Evolutionary conservation across 2,113 vertebrate genomes (phyloP).

Genomic region (Eudyptes chrysolophus): DNA sequence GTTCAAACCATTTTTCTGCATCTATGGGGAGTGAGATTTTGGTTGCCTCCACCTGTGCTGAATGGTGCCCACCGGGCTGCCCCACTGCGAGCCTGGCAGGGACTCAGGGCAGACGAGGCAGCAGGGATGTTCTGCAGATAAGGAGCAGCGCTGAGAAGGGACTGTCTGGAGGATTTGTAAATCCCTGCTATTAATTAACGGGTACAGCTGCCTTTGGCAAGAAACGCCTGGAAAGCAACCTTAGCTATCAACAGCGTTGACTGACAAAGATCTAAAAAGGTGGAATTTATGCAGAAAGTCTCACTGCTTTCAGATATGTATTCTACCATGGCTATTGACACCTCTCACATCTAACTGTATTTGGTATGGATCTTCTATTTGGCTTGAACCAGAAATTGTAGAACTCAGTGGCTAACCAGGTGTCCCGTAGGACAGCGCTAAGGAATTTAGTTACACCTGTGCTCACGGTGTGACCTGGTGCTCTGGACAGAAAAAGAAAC

Average conservation of each 20-base stretch:
- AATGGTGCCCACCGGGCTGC: background rate
- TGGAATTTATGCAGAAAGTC: background rate
- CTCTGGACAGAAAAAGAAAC: background rate
- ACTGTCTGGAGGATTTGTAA: background rate
- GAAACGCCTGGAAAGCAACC: background rate
- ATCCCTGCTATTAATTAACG: background rate
- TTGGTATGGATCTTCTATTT: background rate
- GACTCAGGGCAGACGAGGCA: background rate
- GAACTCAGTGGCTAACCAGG: background rate
- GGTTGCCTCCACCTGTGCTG: background rate
- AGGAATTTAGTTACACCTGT: background rate
- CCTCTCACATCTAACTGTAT: background rate
- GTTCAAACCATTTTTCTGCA: background rate
- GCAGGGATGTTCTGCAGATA: background rate
- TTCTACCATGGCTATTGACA: background rate
- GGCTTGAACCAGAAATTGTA: background rate
- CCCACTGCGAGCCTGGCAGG: background rate
- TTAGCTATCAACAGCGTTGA: background rate
- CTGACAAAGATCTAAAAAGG: background rate
- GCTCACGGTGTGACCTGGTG: background rate
- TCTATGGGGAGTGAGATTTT: background rate
- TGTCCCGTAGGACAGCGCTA: background rate
- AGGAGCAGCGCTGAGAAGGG: background rate
- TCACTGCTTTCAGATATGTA: background rate
- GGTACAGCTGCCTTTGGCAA: background rate